Evolutionary conservation across 2,797 vertebrate species (phyloP), one percentile per base, ranked within the genome.

Genomic region (Micromesistius poutassou): DNA sequence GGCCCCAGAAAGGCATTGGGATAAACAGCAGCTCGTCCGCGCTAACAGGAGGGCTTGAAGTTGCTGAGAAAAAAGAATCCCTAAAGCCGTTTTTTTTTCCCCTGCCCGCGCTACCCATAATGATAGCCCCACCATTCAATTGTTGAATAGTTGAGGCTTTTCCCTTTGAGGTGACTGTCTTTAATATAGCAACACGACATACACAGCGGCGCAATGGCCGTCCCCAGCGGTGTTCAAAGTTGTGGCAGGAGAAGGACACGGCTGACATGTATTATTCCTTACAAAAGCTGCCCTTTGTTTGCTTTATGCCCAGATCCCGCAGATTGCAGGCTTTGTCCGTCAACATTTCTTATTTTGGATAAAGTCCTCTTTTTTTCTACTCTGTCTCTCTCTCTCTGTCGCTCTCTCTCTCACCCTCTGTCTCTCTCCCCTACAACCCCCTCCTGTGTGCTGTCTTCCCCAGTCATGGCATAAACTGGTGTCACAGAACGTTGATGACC

Each of bases 121-220:
- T 93, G 93, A 94, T 84, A 93, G 92, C 84, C 92, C 88, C 92
- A 79, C 91, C 91, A 89, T 89, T 92, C 89, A 85, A 89, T 90
- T 92, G 93, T 92, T 93, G 92, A 94, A 94, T 94, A 94, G 87
- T 92, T 94, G 92, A 93, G 93, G 92, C 86, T 92, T 93, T 93
- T 88, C 77, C 80, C 89, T 94, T 93, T 93, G 92, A 93, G 92
- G 90, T 87, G 91, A 93, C 90, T 89, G 90, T 87, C 91, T 94
- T 93, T 93, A 94, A 93, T 94, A 93, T 92, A 93, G 91, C 85
- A 91, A 84, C 87, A 81, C 79, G 78, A 87, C 89, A 84, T 74
- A 89, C 87, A 90, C 89, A 89, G 91, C 50, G 85, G 80, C 86
- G 87, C 81, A 79, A 79, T 85, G 90, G 87, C 87, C 84, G 66